These are phyloP conservation scores for Picus viridis DNA, from an alignment of 2,797 vertebrate genomes.

Conservation along the genomic window DNA sequence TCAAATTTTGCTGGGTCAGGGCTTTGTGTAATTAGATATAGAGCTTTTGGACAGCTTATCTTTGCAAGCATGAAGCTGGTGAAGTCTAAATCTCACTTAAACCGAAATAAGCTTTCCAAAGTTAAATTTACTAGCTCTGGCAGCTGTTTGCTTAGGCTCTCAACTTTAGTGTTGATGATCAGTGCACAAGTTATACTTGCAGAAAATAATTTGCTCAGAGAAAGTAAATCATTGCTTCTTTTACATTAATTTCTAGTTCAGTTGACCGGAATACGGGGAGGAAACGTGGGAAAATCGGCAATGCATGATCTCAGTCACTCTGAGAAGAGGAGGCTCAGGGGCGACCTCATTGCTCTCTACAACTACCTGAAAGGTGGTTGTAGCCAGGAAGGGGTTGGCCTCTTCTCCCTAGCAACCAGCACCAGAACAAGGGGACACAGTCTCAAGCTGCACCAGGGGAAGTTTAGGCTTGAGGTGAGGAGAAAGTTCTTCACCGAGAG, in stretches of 20 bases:
- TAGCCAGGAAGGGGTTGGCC: too few relatives aligned
- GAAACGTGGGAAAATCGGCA: not conserved
- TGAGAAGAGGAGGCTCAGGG: too few relatives aligned
- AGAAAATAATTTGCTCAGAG: not conserved
- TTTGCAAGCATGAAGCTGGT: not conserved
- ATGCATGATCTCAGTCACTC: not conserved
- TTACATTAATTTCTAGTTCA: not conserved
- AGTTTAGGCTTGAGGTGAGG: too few relatives aligned
- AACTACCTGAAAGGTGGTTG: too few relatives aligned
- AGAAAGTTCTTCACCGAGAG: too few relatives aligned
- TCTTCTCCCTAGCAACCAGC: too few relatives aligned
- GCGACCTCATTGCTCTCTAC: too few relatives aligned
- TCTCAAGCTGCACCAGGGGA: too few relatives aligned
- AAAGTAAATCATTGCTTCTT: not conserved
- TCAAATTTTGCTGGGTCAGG: constrained; percentile 3
- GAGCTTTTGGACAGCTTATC: constrained; percentile 21
- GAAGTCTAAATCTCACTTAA: constrained; percentile 10
- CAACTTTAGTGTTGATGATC: not conserved
- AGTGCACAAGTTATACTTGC: not conserved
- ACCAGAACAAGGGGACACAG: too few relatives aligned
- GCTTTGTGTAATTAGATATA: constrained; percentile 36
- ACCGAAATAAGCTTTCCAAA: constrained; percentile 42
- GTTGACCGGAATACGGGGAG: not conserved
- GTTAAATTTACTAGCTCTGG: constrained; percentile 30
- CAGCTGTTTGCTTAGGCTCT: not conserved